Evolutionary conservation across 2,113 vertebrate species (phyloP), one percentile per base, ranked within the genome.

Genomic region (Prunella himalayana): DNA sequence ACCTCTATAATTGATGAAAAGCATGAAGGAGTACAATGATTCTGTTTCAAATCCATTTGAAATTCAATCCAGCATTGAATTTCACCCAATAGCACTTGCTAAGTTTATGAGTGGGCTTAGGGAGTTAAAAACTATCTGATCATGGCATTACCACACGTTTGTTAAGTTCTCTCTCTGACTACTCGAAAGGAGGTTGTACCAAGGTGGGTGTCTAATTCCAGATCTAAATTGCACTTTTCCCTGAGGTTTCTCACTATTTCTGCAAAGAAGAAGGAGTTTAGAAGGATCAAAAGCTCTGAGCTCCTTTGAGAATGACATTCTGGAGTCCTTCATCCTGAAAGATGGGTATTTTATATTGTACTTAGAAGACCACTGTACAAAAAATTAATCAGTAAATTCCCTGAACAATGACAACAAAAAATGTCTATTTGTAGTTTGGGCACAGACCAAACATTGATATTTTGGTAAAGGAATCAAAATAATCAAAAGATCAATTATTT

Each of bases 271-370:
- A 44, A 85, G 28, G 72, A 81, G 42, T 66, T 94, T 81, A 51
- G 22, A 41, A 68, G 37, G 70, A 92, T 91, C 90, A 95, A 94
- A 97, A 97, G 56, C 22, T 92, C 54, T 51, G 19, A 88, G 37
- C 30, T 91, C 28, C 41, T 86, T 45, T 64, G 57, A 95, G 63
- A 94, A 87, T 56, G 61, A 91, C 72, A 93, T 92, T 88, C 72
- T 75, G 28, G 77, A 83, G 37, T 77, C 82, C 60, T 96, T 95
- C 76, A 86, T 86, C 28, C 73, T 95, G 68, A 51, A 96, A 92
- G 53, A n/a, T 17, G 35, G 35, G 25, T 77, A 90, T 30, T 82
- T 76, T 30, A 54, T 31, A 11, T 9, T 61, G 13, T 16, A 49
- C 15, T 71, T 39, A 35, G 75, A 2, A 93, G 18, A 82, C 10